phyloP scores from a whole-genome alignment of 2,797 vertebrate species.

The Helicolenus hilgendorfi region DNA sequence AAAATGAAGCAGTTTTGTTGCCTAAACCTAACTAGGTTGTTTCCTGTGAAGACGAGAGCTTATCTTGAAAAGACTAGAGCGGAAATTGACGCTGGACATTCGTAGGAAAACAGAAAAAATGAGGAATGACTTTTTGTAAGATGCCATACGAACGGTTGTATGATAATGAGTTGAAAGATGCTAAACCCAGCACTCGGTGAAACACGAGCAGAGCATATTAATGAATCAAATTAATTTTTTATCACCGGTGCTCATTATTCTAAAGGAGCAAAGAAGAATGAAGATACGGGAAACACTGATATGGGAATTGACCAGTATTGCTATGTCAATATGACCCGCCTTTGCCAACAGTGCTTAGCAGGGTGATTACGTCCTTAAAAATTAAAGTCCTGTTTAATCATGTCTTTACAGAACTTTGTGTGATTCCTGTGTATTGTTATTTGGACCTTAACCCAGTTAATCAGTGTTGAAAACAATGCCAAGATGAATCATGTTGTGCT shows the following conservation, averaged over 20 bases:
- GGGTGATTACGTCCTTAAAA: neutral
- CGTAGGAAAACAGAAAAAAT: no score
- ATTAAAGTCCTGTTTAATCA: neutral
- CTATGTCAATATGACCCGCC: neutral
- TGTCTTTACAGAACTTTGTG: neutral
- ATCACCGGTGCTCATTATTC: neutral
- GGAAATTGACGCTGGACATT: no score
- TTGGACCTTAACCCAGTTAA: slow-evolving; percentile 27
- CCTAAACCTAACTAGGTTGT: neutral
- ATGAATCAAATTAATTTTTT: neutral
- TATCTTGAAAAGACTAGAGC: no score
- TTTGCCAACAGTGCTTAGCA: neutral
- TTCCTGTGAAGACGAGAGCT: no score
- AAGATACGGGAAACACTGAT: neutral
- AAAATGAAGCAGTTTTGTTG: neutral
- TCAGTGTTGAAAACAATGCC: slow-evolving; percentile 26
- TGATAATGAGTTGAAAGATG: neutral
- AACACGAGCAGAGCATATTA: neutral
- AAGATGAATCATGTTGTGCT: slow-evolving; percentile 27
- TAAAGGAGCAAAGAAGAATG: neutral
- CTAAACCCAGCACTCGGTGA: neutral
- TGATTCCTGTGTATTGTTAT: neutral
- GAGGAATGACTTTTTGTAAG: no score
- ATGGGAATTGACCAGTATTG: neutral
- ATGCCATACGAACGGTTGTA: neutral